Percentiles rank a stretch among this genome's conserved stretches.
These are phyloP conservation scores for Tuberolachnus salignus DNA, from an alignment of 2,888 invertebrate genomes.

Conservation along the genomic window DNA sequence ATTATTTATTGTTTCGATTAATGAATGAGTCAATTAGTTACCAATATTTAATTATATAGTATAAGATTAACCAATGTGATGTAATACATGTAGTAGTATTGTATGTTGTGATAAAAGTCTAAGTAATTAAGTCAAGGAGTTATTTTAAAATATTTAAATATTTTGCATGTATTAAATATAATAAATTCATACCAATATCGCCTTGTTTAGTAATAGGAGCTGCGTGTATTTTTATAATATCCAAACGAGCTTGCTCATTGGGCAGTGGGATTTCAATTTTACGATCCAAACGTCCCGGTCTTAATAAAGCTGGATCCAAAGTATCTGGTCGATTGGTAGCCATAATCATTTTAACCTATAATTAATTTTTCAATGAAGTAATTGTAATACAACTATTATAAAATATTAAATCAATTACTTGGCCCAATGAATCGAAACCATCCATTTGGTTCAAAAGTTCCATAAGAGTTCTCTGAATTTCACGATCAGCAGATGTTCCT, in stretches of 20 bases:
- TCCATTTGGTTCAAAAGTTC: slow-evolving; percentile 99
- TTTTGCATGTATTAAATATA: background rate
- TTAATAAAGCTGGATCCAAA: slow-evolving; percentile 92
- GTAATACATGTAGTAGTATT: too few species aligned
- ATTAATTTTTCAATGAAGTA: background rate
- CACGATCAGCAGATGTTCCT: slow-evolving; percentile 98
- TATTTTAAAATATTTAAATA: too few species aligned
- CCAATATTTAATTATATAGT: too few species aligned
- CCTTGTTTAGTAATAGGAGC: slow-evolving; percentile 96
- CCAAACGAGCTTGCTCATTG: slow-evolving; percentile 95
- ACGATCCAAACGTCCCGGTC: slow-evolving; percentile 95
- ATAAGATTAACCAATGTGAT: too few species aligned
- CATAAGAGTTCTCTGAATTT: slow-evolving; percentile 99
- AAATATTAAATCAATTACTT: slow-evolving; percentile 62
- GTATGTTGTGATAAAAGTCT: too few species aligned
- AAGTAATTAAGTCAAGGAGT: too few species aligned
- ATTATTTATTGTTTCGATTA: too few species aligned
- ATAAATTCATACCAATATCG: slow-evolving; percentile 76
- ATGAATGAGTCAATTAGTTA: too few species aligned
- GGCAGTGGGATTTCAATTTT: slow-evolving; percentile 99
- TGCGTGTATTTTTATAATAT: slow-evolving; percentile 98
- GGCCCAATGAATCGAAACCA: slow-evolving; percentile 97
- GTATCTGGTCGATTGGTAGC: slow-evolving; percentile 99
- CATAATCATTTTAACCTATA: slow-evolving; percentile 97
- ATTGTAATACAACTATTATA: background rate